phyloP scores from a whole-genome alignment of 2,113 vertebrate species.

The Chaetodon trifascialis region DNA sequence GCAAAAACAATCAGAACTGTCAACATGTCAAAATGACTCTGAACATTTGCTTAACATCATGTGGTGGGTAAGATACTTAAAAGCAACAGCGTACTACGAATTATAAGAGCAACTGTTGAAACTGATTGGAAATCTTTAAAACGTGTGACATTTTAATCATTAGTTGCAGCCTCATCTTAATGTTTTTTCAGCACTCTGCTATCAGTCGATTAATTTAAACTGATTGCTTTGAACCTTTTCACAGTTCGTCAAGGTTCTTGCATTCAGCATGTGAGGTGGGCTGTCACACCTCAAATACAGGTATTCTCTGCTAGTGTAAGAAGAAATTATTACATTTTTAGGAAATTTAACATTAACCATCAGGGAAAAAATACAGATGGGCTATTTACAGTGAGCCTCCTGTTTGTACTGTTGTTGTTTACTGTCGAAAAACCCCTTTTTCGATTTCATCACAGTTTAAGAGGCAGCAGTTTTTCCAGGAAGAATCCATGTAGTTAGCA shows the following conservation, averaged over 20 bases:
- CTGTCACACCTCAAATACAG: background rate
- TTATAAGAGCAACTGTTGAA: background rate
- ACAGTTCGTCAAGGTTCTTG: background rate
- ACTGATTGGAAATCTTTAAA: background rate
- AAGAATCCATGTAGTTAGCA: background rate
- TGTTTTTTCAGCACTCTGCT: background rate
- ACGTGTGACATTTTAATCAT: background rate
- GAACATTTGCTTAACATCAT: background rate
- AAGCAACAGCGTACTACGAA: background rate
- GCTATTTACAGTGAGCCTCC: background rate
- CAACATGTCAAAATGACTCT: background rate
- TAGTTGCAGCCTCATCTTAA: no score
- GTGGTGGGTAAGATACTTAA: background rate
- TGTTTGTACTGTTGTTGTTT: no score
- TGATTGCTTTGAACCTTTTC: background rate
- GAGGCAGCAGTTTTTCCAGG: background rate
- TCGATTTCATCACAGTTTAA: background rate
- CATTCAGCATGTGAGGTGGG: background rate
- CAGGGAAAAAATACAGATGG: background rate
- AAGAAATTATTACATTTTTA: background rate
- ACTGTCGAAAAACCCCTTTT: no score
- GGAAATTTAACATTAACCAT: background rate
- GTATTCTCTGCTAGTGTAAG: background rate
- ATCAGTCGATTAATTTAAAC: background rate
- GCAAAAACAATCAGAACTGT: constrained; percentile 1